phyloP scores from a whole-genome alignment of 2,797 vertebrate species.

The Pagetopsis macropterus region DNA sequence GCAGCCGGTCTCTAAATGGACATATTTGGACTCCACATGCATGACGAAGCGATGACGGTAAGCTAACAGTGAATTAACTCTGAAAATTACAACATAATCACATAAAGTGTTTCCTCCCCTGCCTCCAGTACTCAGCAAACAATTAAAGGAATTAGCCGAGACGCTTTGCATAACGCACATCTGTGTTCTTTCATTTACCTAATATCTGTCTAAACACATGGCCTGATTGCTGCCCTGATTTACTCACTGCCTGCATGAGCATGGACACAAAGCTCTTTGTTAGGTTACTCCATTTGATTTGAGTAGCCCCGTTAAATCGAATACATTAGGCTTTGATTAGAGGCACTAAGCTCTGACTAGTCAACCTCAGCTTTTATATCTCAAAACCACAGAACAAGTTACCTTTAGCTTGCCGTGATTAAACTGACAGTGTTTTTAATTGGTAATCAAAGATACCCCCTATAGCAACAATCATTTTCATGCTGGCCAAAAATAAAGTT shows the following conservation, averaged over 20 bases:
- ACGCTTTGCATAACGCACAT: slow-evolving; percentile 82
- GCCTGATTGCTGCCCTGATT: slow-evolving; percentile 70
- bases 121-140: slow-evolving; percentile 76
- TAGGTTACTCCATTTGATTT: slow-evolving; percentile 13
- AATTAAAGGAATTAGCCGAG: slow-evolving; percentile 77
- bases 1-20: not conserved
- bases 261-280: slow-evolving; percentile 35
- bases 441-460: not conserved
- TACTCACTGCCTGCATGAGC: slow-evolving; percentile 37
- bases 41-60: slow-evolving; percentile 7
- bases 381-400: not conserved
- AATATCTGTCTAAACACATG: slow-evolving; percentile 74
- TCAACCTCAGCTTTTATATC: not conserved
- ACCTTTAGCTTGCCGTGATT: not conserved
- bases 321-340: slow-evolving; percentile 34
- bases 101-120: slow-evolving; percentile 72
- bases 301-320: slow-evolving; percentile 22
- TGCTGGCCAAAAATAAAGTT: not conserved
- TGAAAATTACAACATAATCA: slow-evolving; percentile 77
- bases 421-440: not conserved
- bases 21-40: slow-evolving; percentile 21
- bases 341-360: slow-evolving; percentile 16
- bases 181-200: slow-evolving; percentile 80
- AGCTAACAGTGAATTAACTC: slow-evolving; percentile 69
- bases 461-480: not conserved